Evolutionary conservation across 2,797 vertebrate genomes (phyloP).

Genomic region (Clamator glandarius): DNA sequence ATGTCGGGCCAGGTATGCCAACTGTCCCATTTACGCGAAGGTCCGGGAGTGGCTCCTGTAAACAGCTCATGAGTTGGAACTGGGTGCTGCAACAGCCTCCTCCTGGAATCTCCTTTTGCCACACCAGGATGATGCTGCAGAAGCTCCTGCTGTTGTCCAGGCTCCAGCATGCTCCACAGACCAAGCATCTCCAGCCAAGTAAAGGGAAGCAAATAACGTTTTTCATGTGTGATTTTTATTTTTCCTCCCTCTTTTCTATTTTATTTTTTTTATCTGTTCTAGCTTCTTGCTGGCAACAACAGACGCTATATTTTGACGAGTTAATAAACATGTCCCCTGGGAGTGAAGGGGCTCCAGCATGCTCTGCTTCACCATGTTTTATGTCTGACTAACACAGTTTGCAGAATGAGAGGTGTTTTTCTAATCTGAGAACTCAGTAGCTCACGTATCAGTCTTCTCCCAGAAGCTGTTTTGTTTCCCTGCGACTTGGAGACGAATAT

Average conservation of each 20-base stretch:
- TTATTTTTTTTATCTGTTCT: background rate
- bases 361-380: constrained; percentile 26
- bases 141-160: fast-evolving
- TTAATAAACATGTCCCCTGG: constrained; percentile 60
- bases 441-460: background rate
- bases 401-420: constrained; percentile 27
- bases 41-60: background rate
- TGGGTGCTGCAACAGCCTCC: background rate
- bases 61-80: fast-evolving
- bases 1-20: background rate
- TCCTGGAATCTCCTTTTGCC: background rate
- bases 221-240: background rate
- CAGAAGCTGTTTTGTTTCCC: background rate
- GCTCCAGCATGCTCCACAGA: fast-evolving
- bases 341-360: background rate
- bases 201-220: background rate
- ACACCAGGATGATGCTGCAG: background rate
- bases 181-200: background rate
- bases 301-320: constrained; percentile 36
- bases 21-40: background rate
- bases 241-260: background rate
- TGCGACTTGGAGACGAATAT: background rate
- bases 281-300: constrained; percentile 18
- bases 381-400: constrained; percentile 10
- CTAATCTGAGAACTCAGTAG: background rate